Evolutionary conservation across 2,113 vertebrate genomes (phyloP), one percentile per base, ranked within the genome.

Genomic region (Caranx melampygus): DNA sequence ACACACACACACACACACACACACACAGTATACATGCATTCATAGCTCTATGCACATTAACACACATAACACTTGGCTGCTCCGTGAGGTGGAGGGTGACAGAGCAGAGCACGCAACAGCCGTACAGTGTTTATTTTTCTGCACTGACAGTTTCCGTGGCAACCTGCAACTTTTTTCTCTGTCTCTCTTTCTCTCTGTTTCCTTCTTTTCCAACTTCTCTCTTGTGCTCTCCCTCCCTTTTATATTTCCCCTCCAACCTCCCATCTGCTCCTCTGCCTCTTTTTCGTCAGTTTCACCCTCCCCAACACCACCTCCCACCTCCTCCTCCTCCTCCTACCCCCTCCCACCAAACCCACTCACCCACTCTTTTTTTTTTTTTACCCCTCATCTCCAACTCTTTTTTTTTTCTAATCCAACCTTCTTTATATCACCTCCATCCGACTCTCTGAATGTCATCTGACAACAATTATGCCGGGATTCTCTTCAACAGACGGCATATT

Each of bases 71-170:
- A 64, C 33, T 1, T 57, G 59, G 67, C 58, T 13, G 58, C 81
- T 68, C 84, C 21, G 68, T 26, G 75, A 87, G 83, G 69, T 75
- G 80, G 78, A 85, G 83, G 78, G 88, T 83, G 87, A 86, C 83
- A 21, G 59, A 78, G 47, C 67, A 72, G 76, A 59, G 72, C 77
- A 78, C 31, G 31, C 65, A 82, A 82, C 84, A 79, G 8, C 40
- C 60, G 78, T 42, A 31, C 21, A 16, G 6, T 94, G 91, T 94
- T 94, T 93, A 93, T 90, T 93, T 93, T 87, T 77, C 79, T 82
- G 59, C 84, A 77, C 31, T 69, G 58, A 18, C 65, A 8, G 89
- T 94, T 59, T 76, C 57, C 87, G 91, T 91, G 85, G 82, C 59
- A 83, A 95, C 93, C 64, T 16, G 40, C 54, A 75, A 86, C 67